A percentile compares a stretch with the other conserved stretches of the same genome.
phyloP scores from a whole-genome alignment of 1,140 invertebrate genomes.

The Pseudomyrmex pallidus region DNA sequence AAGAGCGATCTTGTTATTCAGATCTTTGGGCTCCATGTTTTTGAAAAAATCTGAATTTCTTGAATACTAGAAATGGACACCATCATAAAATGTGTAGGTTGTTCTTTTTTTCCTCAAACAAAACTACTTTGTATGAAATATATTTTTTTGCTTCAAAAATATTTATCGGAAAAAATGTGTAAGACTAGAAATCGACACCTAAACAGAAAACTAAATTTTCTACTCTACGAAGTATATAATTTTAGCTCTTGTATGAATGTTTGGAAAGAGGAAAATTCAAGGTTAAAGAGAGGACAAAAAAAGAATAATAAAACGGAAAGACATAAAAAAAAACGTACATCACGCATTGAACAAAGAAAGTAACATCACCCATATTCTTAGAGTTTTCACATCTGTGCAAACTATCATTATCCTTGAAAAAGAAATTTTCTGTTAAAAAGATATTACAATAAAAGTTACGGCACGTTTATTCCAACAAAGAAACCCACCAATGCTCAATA shows the following conservation, averaged over 20 bases:
- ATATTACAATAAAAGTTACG: constrained; percentile 18
- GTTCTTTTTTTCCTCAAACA: not conserved
- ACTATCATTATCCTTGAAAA: constrained; percentile 53
- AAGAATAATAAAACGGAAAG: constrained; percentile 14
- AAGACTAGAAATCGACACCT: not conserved
- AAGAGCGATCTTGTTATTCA: too few species aligned
- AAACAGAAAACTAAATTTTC: constrained; percentile 71
- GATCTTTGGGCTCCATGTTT: too few species aligned
- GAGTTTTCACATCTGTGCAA: constrained; percentile 36
- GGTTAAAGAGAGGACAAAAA: constrained; percentile 28
- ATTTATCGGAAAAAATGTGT: too few species aligned
- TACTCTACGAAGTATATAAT: constrained; percentile 78
- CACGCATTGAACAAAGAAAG: constrained; percentile 58
- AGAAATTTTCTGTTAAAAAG: constrained; percentile 25
- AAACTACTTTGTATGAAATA: not conserved
- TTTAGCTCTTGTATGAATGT: constrained; percentile 70
- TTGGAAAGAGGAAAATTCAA: constrained; percentile 46
- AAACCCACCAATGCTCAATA: too few species aligned
- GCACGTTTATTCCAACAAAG: too few species aligned
- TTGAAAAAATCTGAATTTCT: too few species aligned
- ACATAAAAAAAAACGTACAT: constrained; percentile 70
- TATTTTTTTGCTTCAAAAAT: not conserved
- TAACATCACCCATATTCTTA: constrained; percentile 47
- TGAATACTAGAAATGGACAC: too few species aligned
- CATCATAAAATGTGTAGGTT: too few species aligned